phyloP scores from a whole-genome alignment of 2,113 vertebrate genomes.

The Lagopus leucura region DNA sequence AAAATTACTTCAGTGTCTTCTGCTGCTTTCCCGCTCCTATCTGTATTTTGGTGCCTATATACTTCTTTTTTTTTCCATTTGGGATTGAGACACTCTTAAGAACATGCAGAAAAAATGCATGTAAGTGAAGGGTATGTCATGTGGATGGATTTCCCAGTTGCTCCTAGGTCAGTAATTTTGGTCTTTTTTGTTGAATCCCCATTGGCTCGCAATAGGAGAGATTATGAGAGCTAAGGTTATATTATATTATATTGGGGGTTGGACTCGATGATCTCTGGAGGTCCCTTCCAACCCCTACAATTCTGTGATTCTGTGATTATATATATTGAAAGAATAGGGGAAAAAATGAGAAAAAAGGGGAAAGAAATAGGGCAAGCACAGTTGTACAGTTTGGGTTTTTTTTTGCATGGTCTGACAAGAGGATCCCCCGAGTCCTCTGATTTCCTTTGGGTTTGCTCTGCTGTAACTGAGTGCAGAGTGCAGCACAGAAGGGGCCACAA shows the following conservation, averaged over 20 bases:
- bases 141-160: background rate
- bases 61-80: background rate
- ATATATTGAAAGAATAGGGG: background rate
- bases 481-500: background rate
- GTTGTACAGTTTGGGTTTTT: no score
- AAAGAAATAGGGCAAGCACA: background rate
- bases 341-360: no score
- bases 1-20: background rate
- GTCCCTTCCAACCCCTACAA: no score
- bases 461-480: background rate
- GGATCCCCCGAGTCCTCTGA: background rate
- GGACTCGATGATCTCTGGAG: no score
- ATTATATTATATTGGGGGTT: no score
- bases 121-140: background rate
- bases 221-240: rapidly evolving
- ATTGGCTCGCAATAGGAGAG: background rate
- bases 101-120: background rate
- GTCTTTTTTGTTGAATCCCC: background rate
- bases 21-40: background rate
- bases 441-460: background rate
- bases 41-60: background rate
- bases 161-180: background rate
- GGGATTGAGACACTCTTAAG: background rate
- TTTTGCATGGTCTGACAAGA: background rate
- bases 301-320: no score